A percentile compares a stretch with the other conserved stretches of the same genome.
Evolutionary conservation across 1,140 invertebrate species (phyloP).

Genomic region (Apis laboriosa): DNA sequence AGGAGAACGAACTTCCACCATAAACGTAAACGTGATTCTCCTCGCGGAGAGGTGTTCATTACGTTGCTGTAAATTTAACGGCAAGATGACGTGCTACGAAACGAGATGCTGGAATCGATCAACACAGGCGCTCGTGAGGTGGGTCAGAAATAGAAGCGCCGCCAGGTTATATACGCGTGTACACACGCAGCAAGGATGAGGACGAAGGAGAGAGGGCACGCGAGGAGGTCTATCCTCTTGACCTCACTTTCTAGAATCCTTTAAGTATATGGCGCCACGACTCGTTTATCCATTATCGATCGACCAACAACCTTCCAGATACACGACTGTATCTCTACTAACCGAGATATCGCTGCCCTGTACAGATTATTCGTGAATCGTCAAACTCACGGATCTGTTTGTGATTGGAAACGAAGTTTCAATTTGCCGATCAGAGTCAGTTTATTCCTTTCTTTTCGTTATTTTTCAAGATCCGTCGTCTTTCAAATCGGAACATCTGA

Average conservation of each 20-base stretch:
- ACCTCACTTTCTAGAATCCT: conserved; percentile 70
- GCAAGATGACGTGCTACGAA: conserved; percentile 13
- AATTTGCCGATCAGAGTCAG: neutral
- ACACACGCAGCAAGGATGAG: conserved; percentile 10
- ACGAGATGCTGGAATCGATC: conserved; percentile 17
- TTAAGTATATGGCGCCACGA: conserved; percentile 46
- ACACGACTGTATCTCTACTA: conserved; percentile 41
- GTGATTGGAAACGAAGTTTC: neutral
- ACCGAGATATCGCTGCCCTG: conserved; percentile 42
- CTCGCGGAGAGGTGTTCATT: neutral
- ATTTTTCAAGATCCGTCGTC: too few relatives aligned
- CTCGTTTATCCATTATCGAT: conserved; percentile 56
- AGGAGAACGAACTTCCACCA: neutral
- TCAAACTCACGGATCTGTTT: conserved; percentile 24
- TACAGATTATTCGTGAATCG: conserved; percentile 47
- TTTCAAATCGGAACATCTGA: too few relatives aligned
- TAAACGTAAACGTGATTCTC: conserved; percentile 5
- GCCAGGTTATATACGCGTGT: conserved; percentile 35
- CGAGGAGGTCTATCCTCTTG: conserved; percentile 56
- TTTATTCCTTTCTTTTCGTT: neutral
- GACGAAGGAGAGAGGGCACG: conserved; percentile 10
- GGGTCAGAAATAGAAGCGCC: conserved; percentile 37
- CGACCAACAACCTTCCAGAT: conserved; percentile 33
- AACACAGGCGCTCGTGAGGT: neutral
- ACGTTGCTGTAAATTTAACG: conserved; percentile 8